Evolutionary conservation across 2,888 invertebrate species (phyloP).

Genomic region (Beris chalybata): DNA sequence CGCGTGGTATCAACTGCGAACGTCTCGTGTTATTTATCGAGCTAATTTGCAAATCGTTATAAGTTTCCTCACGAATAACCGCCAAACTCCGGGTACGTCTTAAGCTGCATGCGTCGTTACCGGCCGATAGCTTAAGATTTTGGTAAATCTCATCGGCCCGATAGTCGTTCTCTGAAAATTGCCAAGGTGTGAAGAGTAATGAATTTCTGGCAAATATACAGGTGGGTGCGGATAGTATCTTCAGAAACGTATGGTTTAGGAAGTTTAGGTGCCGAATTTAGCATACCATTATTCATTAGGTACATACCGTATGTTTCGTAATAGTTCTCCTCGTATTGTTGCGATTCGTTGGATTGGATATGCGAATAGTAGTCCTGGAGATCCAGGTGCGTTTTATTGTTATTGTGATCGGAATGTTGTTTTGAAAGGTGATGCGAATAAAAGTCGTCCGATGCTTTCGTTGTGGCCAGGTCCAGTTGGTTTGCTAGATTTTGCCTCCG

Average conservation of each 20-base stretch:
- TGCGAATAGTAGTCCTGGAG: slow-evolving; percentile 54
- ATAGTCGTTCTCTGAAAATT: slow-evolving; percentile 13
- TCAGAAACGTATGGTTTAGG: too few species aligned
- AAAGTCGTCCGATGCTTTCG: slow-evolving; percentile 43
- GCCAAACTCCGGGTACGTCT: slow-evolving; percentile 73
- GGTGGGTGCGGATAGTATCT: too few species aligned
- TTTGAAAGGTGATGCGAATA: slow-evolving; percentile 41
- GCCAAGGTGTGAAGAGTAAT: background rate
- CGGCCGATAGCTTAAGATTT: background rate
- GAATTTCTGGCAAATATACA: too few species aligned
- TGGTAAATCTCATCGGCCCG: background rate
- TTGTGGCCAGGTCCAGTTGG: slow-evolving; percentile 59
- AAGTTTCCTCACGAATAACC: slow-evolving; percentile 76
- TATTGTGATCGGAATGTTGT: slow-evolving; percentile 43
- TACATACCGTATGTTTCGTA: slow-evolving; percentile 30
- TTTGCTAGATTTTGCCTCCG: slow-evolving; percentile 52
- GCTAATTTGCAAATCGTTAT: slow-evolving; percentile 68
- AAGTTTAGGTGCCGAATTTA: too few species aligned
- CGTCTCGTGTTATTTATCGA: slow-evolving; percentile 64
- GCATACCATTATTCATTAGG: too few species aligned
- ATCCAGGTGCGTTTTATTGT: slow-evolving; percentile 50
- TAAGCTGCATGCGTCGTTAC: slow-evolving; percentile 56
- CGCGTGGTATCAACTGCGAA: slow-evolving; percentile 78
- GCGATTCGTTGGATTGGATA: slow-evolving; percentile 1
- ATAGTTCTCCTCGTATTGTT: slow-evolving; percentile 23